phyloP scores from a whole-genome alignment of 2,888 invertebrate genomes.

The Eulithis testata region DNA sequence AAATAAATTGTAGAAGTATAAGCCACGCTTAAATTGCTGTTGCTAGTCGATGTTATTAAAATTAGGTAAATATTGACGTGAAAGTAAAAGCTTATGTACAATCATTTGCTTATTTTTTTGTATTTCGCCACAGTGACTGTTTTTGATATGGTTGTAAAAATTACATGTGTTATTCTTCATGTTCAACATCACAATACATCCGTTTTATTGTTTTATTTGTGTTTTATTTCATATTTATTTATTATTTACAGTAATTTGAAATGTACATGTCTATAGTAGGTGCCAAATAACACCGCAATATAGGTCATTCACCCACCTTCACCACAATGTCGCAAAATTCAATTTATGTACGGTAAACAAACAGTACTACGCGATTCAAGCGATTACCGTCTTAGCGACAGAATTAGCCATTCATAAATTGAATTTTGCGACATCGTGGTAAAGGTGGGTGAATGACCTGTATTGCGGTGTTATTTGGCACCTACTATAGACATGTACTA shows the following conservation, averaged over 20 bases:
- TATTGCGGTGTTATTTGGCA: too few relatives aligned
- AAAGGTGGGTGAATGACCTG: too few relatives aligned
- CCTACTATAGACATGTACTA: too few relatives aligned
- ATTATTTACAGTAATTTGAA: neutral
- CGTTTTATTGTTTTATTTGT: constrained; percentile 66
- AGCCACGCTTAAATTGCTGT: constrained; percentile 42
- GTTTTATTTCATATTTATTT: constrained; percentile 59
- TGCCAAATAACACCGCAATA: too few relatives aligned
- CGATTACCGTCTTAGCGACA: too few relatives aligned
- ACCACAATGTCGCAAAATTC: too few relatives aligned
- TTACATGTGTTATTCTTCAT: constrained; percentile 37
- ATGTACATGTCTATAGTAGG: too few relatives aligned
- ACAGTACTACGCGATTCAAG: too few relatives aligned
- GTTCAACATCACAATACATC: constrained; percentile 68
- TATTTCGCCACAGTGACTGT: constrained; percentile 59
- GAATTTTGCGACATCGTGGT: too few relatives aligned
- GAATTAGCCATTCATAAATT: too few relatives aligned
- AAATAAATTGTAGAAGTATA: constrained; percentile 19
- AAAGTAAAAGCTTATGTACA: constrained; percentile 35
- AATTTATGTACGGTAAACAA: too few relatives aligned
- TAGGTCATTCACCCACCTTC: too few relatives aligned
- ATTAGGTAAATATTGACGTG: constrained; percentile 35
- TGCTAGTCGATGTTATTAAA: constrained; percentile 58
- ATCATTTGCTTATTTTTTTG: constrained; percentile 38
- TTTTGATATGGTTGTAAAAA: constrained; percentile 36